These are phyloP conservation scores for Drosophila parabipectinata DNA, from an alignment of 1,140 invertebrate genomes.

Conservation along the genomic window DNA sequence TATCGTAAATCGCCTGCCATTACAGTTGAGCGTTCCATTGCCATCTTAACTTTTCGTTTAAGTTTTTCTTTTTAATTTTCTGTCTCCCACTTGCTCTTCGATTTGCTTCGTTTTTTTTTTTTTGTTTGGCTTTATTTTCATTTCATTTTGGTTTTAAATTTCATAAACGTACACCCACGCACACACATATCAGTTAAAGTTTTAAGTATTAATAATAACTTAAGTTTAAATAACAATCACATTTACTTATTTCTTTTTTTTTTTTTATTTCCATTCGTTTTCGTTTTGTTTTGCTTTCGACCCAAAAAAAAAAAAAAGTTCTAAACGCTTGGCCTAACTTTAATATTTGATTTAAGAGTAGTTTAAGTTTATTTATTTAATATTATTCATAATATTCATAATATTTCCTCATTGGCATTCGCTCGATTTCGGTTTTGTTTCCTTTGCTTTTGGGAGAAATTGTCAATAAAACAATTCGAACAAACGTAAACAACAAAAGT, in stretches of 20 bases:
- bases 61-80: constrained; percentile 12
- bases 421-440: constrained; percentile 3
- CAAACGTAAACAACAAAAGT: constrained; percentile 70
- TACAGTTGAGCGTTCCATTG: constrained; percentile 34
- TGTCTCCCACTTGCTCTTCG: background rate
- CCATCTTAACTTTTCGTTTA: constrained; percentile 1
- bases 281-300: constrained; percentile 33
- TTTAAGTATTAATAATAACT: constrained; percentile 68
- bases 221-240: constrained; percentile 83
- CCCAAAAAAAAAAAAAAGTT: constrained; percentile 68
- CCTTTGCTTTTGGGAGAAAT: constrained; percentile 39
- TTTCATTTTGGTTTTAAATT: constrained; percentile 4
- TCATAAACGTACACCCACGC: constrained; percentile 56
- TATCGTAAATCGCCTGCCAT: constrained; percentile 17
- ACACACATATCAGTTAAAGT: constrained; percentile 67
- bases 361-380: constrained; percentile 30
- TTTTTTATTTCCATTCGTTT: constrained; percentile 20
- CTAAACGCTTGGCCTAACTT: constrained; percentile 33
- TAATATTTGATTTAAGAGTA: constrained; percentile 52
- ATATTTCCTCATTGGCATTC: constrained; percentile 46
- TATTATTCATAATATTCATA: constrained; percentile 48
- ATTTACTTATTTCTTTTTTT: constrained; percentile 75
- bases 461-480: constrained; percentile 79
- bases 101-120: background rate
- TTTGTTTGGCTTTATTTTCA: constrained; percentile 2